Evolutionary conservation across 2,888 invertebrate genomes (phyloP).

Genomic region (Pandemis corylana): DNA sequence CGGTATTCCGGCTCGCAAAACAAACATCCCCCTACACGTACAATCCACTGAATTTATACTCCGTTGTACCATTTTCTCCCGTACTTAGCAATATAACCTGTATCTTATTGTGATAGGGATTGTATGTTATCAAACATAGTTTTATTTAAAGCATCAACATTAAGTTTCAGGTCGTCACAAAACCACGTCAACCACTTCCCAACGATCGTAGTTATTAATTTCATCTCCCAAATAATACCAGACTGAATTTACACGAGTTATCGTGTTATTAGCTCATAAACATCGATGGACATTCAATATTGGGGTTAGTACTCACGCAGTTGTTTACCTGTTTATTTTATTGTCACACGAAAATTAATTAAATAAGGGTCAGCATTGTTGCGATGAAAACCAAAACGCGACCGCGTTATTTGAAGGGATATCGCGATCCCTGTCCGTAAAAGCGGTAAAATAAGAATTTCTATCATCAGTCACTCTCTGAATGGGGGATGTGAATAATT

Average conservation of each 20-base stretch:
- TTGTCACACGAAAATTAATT: constrained; percentile 12
- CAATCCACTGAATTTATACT: constrained; percentile 17
- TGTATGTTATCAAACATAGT: neutral
- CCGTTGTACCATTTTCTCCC: constrained; percentile 7
- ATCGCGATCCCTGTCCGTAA: constrained; percentile 1
- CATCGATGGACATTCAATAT: constrained; percentile 21
- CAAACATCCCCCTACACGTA: constrained; percentile 26
- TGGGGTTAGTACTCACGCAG: constrained; percentile 6
- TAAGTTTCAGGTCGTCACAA: constrained; percentile 3
- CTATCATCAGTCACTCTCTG: constrained; percentile 13
- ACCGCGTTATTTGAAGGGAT: neutral
- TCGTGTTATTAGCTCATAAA: constrained; percentile 25
- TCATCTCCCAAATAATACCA: constrained; percentile 19
- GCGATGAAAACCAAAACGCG: neutral
- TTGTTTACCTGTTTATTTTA: constrained; percentile 24
- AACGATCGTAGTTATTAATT: constrained; percentile 18
- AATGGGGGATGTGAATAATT: constrained; percentile 30
- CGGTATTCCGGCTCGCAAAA: constrained; percentile 29
- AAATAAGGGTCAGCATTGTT: neutral
- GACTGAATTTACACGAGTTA: constrained; percentile 9
- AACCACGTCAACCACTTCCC: neutral
- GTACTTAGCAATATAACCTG: constrained; percentile 3
- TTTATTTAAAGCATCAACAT: constrained; percentile 10
- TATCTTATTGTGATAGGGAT: constrained; percentile 3
- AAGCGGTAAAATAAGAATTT: constrained; percentile 5